Base-by-base conservation (phyloP, 2,797 vertebrate genomes). In the Trachops cirrhosus region DNA sequence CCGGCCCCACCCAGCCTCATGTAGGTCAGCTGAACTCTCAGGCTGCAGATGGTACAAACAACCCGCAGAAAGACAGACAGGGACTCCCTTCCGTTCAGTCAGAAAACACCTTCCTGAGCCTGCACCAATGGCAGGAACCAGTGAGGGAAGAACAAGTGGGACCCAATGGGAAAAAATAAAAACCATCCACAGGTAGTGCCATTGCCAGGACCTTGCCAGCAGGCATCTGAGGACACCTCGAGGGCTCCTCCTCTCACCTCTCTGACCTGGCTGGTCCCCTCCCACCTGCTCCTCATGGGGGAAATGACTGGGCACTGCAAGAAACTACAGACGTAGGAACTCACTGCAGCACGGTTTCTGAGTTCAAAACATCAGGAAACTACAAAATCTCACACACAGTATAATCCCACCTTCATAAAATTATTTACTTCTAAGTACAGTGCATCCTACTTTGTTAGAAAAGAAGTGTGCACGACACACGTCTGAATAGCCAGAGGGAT, bases 331-430 rank as follows among this genome's bases (percentile, higher is more conserved):
- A 54, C 1, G 4, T 34, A 48, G 41, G n/a, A 64, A 41, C 24
- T 19, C 50, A 62, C 29, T 12, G 37, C 1, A 22, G 59, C 15
- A 19, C 7, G 1, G 37, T 34, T 48, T 68, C 50, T 19, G 32
- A 32, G 11, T 41, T 32, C 16, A 88, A 16, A 34, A 18, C 10
- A 9, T 3, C 4, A 5, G 19, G 11, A n/a, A 39, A 11, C 6
- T 3, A 19, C 29, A 32, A 19, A 50, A 15, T 21, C 24, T 1
- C 1, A 6, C 0, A 4, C 1, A 9, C 3, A 4, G 37, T 24
- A 14, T 0, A 22, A 44, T 26, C 48, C 8, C 34, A 52, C 12
- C 59, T 39, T 32, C n/a, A 21, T 9, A 37, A 15, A 39, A n/a
- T 4, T 6, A 46, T 18, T 50, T 48, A 52, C 14, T 41, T 54